Conservation (phyloP, 2,113 vertebrate genomes). For the Butorides virescens region DNA sequence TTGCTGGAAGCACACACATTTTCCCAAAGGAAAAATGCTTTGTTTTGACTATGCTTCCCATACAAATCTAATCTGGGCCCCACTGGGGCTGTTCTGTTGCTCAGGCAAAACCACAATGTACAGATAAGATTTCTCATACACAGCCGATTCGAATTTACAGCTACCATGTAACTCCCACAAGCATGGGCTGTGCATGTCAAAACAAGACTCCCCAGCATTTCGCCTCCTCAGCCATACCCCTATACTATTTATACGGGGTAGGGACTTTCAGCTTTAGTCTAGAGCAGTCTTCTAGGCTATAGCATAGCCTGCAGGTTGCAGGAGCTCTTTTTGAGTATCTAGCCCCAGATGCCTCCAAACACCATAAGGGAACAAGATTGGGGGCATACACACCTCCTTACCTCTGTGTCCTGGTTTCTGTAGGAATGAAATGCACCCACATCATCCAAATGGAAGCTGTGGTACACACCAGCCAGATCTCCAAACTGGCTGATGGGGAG, state of each 20-base stretch:
- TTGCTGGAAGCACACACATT: neutral
- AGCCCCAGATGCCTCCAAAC: neutral
- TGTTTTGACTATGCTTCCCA: neutral
- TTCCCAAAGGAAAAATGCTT: neutral
- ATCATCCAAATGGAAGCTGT: neutral
- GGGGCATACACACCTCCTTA: neutral
- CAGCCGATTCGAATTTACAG: neutral
- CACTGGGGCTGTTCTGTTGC: neutral
- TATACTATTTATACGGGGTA: neutral
- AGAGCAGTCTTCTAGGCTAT: neutral
- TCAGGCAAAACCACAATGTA: neutral
- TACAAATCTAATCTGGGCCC: neutral
- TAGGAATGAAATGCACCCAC: neutral
- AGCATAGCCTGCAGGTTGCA: neutral
- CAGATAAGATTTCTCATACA: neutral
- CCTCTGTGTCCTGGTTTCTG: neutral
- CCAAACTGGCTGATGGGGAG: neutral
- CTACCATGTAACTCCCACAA: neutral
- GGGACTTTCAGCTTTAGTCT: neutral
- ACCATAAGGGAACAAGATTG: accelerated
- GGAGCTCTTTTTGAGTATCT: neutral
- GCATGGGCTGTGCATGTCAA: neutral
- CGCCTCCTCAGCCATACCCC: neutral
- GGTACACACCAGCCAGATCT: neutral
- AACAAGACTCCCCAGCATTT: neutral